A percentile compares a stretch with the other conserved stretches of the same genome.
These are phyloP conservation scores for Saccopteryx leptura DNA, from an alignment of 2,113 vertebrate genomes.

Conservation along the genomic window DNA sequence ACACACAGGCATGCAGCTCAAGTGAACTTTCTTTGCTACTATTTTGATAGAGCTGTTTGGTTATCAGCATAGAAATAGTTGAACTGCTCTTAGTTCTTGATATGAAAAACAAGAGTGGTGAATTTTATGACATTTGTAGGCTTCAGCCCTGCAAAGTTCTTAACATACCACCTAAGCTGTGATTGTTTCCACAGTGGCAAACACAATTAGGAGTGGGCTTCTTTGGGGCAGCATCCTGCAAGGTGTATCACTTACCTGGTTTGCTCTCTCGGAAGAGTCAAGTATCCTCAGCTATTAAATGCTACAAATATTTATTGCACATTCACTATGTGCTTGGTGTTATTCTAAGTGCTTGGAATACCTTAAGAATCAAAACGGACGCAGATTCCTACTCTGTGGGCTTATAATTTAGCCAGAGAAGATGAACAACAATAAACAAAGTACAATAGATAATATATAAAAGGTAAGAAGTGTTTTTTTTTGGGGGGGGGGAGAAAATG, in stretches of 20 bases:
- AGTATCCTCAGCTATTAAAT: slow-evolving; percentile 41
- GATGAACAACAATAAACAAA: slow-evolving; percentile 50
- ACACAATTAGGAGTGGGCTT: not conserved
- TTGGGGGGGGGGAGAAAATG: not conserved
- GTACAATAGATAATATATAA: not conserved
- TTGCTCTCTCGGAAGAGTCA: not conserved
- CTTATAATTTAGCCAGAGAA: not conserved
- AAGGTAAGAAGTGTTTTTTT: not conserved
- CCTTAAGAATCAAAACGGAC: not conserved
- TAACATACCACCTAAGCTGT: not conserved
- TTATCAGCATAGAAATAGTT: not conserved
- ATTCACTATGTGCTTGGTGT: not conserved
- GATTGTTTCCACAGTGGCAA: not conserved
- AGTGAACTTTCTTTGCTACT: slow-evolving; percentile 31
- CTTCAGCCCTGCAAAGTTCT: not conserved
- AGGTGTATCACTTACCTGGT: not conserved
- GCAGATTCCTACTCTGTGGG: not conserved
- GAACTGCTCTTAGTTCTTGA: slow-evolving; percentile 30
- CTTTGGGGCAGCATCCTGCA: not conserved
- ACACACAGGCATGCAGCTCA: not conserved
- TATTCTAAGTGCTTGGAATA: not conserved
- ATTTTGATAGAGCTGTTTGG: slow-evolving; percentile 14
- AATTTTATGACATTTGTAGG: not conserved
- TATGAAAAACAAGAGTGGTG: slow-evolving; percentile 6
- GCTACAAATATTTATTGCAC: slow-evolving; percentile 6